A percentile compares a stretch with the other conserved stretches of the same genome.
These are phyloP conservation scores for Australoheros facetus DNA, from an alignment of 2,797 vertebrate genomes.

Conservation along the genomic window DNA sequence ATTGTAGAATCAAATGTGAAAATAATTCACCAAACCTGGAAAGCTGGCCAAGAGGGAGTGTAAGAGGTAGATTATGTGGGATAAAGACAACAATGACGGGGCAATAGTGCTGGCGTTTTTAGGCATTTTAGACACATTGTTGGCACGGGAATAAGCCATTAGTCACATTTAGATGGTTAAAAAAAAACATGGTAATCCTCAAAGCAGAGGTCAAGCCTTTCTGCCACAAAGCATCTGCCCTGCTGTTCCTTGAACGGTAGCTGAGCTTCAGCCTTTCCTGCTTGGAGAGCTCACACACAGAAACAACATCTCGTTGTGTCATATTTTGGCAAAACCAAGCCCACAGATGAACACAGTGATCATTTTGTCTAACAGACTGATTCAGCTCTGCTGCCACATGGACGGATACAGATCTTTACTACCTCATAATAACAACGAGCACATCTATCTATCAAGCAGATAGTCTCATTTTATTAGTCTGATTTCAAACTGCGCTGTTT, in stretches of 20 bases:
- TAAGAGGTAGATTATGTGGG: background rate
- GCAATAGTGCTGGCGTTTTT: background rate
- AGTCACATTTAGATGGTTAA: background rate
- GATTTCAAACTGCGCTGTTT: conserved; percentile 1
- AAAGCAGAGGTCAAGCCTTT: conserved; percentile 21
- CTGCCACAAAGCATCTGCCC: conserved; percentile 8
- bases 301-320: background rate
- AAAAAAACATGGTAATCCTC: background rate
- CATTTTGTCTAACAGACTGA: background rate
- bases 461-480: background rate
- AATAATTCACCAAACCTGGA: conserved; percentile 17
- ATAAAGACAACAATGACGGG: background rate
- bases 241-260: background rate
- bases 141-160: conserved; percentile 8
- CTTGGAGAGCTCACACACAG: background rate
- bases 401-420: background rate
- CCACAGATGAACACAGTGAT: background rate
- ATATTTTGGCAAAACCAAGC: conserved; percentile 7
- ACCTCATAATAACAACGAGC: background rate
- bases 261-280: conserved; percentile 12
- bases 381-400: background rate
- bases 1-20: conserved; percentile 5
- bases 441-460: background rate
- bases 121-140: background rate
- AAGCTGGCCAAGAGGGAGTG: background rate